Percentiles rank a stretch among this genome's conserved stretches.
Evolutionary conservation across 2,113 vertebrate genomes (phyloP).

Genomic region (Cyanoderma ruficeps): DNA sequence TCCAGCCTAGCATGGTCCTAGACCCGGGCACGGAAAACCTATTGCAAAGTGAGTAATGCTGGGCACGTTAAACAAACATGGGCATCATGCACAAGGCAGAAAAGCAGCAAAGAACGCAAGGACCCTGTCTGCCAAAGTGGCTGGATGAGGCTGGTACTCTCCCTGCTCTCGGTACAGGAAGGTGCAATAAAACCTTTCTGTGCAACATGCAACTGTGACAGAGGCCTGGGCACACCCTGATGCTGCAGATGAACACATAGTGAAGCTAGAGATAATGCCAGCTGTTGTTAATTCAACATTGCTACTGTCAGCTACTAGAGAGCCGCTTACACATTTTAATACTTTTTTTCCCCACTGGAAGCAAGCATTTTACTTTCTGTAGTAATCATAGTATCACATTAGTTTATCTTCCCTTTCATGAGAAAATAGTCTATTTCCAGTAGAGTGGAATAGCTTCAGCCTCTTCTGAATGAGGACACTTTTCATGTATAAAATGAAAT

Average conservation of each 20-base stretch:
- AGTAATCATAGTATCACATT: background rate
- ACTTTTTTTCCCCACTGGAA: background rate
- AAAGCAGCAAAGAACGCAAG: background rate
- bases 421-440: background rate
- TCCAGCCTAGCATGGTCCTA: background rate
- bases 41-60: fast-evolving
- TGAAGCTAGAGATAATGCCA: background rate
- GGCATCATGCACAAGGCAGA: fast-evolving
- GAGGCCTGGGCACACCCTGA: background rate
- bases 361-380: background rate
- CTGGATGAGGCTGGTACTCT: background rate
- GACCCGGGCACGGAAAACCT: background rate
- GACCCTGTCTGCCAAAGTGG: fast-evolving
- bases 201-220: background rate
- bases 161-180: fast-evolving
- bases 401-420: background rate
- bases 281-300: background rate
- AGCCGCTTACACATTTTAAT: background rate
- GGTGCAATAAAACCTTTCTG: background rate
- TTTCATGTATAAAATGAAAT: background rate
- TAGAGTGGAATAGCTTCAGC: background rate
- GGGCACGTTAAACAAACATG: too few species aligned
- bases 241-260: fast-evolving
- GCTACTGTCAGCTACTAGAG: background rate
- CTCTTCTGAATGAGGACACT: background rate